Evolutionary conservation across 2,888 invertebrate genomes (phyloP).

Genomic region (Vandiemenella viatica): DNA sequence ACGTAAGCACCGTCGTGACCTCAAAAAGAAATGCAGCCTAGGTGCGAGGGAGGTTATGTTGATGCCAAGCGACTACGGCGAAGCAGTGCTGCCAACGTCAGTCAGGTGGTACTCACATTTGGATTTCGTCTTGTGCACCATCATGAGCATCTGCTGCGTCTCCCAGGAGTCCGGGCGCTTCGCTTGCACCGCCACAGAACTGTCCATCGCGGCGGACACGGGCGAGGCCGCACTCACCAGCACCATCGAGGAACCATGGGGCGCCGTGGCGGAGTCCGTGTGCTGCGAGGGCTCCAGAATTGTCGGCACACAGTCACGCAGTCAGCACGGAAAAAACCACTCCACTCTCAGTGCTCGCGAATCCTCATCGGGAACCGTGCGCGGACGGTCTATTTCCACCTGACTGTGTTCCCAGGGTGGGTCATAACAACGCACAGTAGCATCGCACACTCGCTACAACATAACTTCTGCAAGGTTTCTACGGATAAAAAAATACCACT

Average conservation of each 20-base stretch:
- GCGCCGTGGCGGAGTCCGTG: constrained; percentile 17
- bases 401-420: not conserved
- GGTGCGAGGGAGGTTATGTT: too few relatives aligned
- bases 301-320: constrained; percentile 18
- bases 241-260: constrained; percentile 26
- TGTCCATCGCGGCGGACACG: constrained; percentile 33
- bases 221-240: constrained; percentile 28
- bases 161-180: constrained; percentile 42
- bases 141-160: constrained; percentile 55
- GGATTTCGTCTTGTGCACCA: constrained; percentile 43
- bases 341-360: too few relatives aligned
- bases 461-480: too few relatives aligned
- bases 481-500: too few relatives aligned
- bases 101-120: constrained; percentile 41
- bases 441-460: too few relatives aligned
- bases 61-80: too few relatives aligned
- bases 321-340: not conserved
- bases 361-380: too few relatives aligned
- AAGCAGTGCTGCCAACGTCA: too few relatives aligned
- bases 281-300: constrained; percentile 43
- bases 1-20: too few relatives aligned
- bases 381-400: too few relatives aligned
- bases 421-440: not conserved
- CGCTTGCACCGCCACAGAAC: constrained; percentile 24
- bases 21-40: too few relatives aligned